A percentile compares a stretch with the other conserved stretches of the same genome.
phyloP scores from a whole-genome alignment of 2,113 vertebrate genomes.

The Sterrhoptilus dennistouni region DNA sequence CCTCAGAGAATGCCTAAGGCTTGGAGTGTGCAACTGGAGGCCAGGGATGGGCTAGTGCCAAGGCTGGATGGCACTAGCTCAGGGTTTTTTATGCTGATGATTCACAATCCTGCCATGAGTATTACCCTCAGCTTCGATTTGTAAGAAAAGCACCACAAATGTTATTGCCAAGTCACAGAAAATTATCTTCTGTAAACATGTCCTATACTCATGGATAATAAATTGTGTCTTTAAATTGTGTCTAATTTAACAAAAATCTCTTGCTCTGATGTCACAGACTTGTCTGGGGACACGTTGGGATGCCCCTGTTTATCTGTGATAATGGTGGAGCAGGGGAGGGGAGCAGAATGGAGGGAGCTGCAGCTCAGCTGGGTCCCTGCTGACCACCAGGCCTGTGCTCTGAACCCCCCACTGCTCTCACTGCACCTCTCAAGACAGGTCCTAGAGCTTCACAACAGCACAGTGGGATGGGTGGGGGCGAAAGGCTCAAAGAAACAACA shows the following conservation, averaged over 20 bases:
- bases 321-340: rapidly evolving
- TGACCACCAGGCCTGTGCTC: background rate
- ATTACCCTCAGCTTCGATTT: background rate
- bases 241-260: background rate
- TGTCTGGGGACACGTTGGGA: background rate
- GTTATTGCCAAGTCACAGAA: background rate
- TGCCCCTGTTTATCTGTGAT: background rate
- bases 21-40: background rate
- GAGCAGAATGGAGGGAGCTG: background rate
- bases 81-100: background rate
- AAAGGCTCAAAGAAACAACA: background rate
- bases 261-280: background rate
- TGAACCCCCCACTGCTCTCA: background rate
- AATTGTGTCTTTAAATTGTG: background rate
- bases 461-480: background rate
- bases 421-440: background rate
- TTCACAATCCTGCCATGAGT: background rate
- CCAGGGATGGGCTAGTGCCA: background rate
- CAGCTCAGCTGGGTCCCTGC: rapidly evolving
- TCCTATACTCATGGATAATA: background rate
- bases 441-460: background rate
- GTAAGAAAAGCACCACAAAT: background rate
- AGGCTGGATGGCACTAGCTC: background rate
- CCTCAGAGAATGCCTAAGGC: background rate
- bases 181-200: background rate